Percentiles rank a stretch among this genome's conserved stretches.
Conservation (phyloP, 2,797 vertebrate genomes). For the Lophotriccus pileatus region DNA sequence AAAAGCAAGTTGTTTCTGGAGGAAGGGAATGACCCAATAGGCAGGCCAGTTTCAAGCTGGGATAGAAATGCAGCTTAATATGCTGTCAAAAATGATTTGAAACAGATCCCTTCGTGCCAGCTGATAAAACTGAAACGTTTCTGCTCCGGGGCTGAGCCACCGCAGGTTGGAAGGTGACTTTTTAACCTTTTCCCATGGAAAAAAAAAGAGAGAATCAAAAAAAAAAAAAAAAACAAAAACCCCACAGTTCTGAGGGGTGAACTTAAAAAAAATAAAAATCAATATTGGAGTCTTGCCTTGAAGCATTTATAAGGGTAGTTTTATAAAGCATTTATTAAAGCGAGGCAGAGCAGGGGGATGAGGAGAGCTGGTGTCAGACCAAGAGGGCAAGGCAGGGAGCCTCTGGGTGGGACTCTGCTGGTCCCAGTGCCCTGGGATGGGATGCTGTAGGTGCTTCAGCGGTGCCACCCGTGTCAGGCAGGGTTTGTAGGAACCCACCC, state of each 20-base stretch:
- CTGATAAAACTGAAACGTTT: slow-evolving; percentile 33
- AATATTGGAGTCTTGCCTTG: not conserved
- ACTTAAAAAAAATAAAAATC: not conserved
- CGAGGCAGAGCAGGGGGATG: not conserved
- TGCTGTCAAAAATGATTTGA: slow-evolving; percentile 26
- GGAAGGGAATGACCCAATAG: not conserved
- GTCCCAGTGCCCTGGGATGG: accelerated
- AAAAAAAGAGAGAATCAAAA: not conserved
- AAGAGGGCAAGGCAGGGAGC: not conserved
- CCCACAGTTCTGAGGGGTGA: not conserved
- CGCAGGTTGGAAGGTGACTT: not conserved
- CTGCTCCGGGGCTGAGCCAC: not conserved
- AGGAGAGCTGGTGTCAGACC: accelerated
- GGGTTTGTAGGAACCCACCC: not conserved
- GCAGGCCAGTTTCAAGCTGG: not conserved
- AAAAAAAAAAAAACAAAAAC: not conserved
- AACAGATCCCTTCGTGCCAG: not conserved
- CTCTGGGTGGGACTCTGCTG: not conserved
- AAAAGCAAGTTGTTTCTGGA: not conserved
- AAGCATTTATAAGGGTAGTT: not conserved
- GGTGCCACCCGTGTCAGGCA: not conserved
- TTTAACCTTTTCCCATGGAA: slow-evolving; percentile 2
- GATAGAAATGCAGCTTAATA: slow-evolving; percentile 24
- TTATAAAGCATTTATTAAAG: too few relatives aligned
- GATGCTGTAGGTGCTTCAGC: not conserved